Evolutionary conservation across 2,797 vertebrate species (phyloP), one percentile per base, ranked within the genome.

Genomic region (Carapus acus): DNA sequence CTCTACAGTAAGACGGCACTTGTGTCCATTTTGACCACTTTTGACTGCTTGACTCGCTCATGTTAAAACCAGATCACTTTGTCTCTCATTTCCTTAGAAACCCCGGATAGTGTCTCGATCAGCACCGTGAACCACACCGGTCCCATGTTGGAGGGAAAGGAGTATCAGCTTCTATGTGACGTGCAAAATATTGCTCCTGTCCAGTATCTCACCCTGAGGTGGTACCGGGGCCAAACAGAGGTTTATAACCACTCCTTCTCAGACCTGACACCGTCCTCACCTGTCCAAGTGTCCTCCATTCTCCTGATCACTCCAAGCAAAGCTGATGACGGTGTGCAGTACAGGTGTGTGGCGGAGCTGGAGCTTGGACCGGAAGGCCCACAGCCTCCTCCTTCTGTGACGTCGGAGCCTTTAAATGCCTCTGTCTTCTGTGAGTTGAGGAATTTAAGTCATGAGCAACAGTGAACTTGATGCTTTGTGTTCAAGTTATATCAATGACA

Each of bases 181-280:
- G 88, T 90, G 44, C 89, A 90, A 71, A 90, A 90, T 23, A 79
- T 90, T 1, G 89, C 89, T n/a, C 88, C 89, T 0, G 89, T 90
- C 38, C 89, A 90, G 69, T 90, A 89, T 64, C 87, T 90, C 55
- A 86, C 74, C 20, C 77, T 90, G 60, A 80, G 81, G 52, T 90
- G 89, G 89, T 90, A 88, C 78, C 70, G 83, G 72, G 88, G 82
- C 7, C 79, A 82, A 53, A 79, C 74, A 0, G 81, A 88, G 62
- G 87, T 90, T 48, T 88, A 89, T 50, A 88, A 85, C 62, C 85
- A 88, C 73, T 86, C 86, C 2, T 90, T 89, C 65, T 64, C 86
- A 21, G 87, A 90, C 48, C 83, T 89, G 41, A 86, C 85, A 2
- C 86, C 88, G 16, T 73, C 84, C 1, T 86, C 85, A 1, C 88